Evolutionary conservation across 1,140 invertebrate species (phyloP).

Genomic region (Rhysida immarginata): DNA sequence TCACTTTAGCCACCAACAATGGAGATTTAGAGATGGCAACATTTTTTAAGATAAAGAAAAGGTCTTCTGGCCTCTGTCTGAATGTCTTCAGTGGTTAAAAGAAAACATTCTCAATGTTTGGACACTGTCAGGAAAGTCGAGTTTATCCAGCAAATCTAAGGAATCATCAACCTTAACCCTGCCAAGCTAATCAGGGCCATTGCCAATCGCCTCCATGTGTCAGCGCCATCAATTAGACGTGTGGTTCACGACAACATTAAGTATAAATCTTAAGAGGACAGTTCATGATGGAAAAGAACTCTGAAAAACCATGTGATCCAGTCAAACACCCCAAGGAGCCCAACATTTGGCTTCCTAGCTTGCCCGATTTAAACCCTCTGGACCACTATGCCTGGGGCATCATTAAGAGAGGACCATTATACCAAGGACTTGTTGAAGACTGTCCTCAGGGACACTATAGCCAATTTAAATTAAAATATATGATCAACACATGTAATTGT

Average conservation of each 20-base stretch:
- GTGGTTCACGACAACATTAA: background rate
- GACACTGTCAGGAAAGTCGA: background rate
- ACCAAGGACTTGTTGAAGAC: background rate
- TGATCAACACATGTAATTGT: background rate
- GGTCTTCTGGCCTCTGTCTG: no score
- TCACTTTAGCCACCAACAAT: background rate
- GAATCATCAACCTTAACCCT: background rate
- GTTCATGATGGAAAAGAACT: background rate
- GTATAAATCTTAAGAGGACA: background rate
- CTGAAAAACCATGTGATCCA: background rate
- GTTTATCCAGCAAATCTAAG: background rate
- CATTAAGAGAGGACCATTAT: background rate
- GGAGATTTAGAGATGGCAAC: background rate
- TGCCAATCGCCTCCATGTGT: background rate
- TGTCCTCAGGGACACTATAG: background rate
- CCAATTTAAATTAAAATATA: background rate
- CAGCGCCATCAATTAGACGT: background rate
- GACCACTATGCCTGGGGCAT: background rate
- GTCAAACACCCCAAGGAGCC: background rate
- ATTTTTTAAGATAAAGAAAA: background rate
- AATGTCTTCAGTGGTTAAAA: background rate
- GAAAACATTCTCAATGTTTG: background rate
- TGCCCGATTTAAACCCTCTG: background rate
- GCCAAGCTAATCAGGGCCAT: background rate
- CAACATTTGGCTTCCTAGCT: background rate